phyloP scores from a whole-genome alignment of 1,140 invertebrate genomes.

The Cryptotermes secundus region DNA sequence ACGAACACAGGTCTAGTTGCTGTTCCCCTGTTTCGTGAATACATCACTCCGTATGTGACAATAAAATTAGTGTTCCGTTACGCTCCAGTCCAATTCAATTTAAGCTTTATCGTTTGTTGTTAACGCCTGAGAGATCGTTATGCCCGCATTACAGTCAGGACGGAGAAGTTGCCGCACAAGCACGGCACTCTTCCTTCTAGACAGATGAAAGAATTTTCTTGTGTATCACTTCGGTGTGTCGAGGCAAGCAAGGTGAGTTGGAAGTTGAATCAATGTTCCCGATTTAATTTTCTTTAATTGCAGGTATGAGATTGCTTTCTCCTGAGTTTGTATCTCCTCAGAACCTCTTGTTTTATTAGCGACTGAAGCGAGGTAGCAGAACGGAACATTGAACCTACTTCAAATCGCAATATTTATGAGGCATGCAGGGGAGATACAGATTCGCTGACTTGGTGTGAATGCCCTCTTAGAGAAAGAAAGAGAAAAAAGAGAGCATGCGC shows the following conservation, averaged over 20 bases:
- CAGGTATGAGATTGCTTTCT: neutral
- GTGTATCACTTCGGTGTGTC: neutral
- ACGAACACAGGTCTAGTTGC: too few species aligned
- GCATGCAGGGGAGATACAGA: neutral
- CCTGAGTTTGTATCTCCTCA: neutral
- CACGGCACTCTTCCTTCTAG: neutral
- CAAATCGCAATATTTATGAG: neutral
- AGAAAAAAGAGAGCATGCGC: conserved; percentile 22
- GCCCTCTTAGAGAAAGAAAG: conserved; percentile 21
- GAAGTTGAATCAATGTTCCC: neutral
- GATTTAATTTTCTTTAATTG: neutral
- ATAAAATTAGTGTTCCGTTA: too few species aligned
- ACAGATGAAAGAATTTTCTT: neutral
- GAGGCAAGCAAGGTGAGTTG: neutral
- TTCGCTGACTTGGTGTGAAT: conserved; percentile 24
- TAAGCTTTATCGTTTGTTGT: too few species aligned
- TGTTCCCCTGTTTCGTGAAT: too few species aligned
- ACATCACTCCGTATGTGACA: too few species aligned
- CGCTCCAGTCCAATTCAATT: too few species aligned
- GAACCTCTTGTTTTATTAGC: neutral
- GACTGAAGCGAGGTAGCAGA: neutral
- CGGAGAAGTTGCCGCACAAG: neutral
- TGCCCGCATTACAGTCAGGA: neutral
- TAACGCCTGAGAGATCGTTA: neutral
- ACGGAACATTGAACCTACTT: neutral